These are phyloP conservation scores for Lacerta bilineata DNA, from an alignment of 2,797 vertebrate genomes.

Conservation along the genomic window DNA sequence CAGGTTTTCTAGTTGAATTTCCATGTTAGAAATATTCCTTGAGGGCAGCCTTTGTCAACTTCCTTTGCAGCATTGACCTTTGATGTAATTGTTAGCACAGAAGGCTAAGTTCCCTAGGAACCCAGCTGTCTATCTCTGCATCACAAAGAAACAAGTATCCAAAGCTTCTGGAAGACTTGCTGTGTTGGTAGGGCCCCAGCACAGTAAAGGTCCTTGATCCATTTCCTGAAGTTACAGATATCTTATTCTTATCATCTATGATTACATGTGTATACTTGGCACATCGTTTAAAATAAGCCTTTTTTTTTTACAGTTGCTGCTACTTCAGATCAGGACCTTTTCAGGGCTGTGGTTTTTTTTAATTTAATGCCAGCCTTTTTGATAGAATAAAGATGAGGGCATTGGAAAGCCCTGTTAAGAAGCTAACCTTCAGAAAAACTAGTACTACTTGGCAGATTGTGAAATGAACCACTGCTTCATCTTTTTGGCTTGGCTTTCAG, in stretches of 20 bases:
- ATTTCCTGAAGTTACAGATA: constrained; percentile 40
- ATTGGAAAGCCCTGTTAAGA: not conserved
- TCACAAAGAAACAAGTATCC: not conserved
- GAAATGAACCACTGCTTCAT: not conserved
- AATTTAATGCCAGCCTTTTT: constrained; percentile 26
- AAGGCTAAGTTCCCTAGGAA: constrained; percentile 51
- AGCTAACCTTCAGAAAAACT: constrained; percentile 31
- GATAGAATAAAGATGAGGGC: not conserved
- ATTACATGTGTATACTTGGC: constrained; percentile 38
- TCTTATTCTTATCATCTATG: not conserved
- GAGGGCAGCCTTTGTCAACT: constrained; percentile 47
- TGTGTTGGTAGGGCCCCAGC: constrained; percentile 10
- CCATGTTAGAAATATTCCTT: constrained; percentile 53
- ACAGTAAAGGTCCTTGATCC: not conserved
- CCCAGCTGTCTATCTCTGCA: constrained; percentile 21
- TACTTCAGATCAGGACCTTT: constrained; percentile 19
- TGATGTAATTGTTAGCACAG: constrained; percentile 55
- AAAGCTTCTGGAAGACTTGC: constrained; percentile 35
- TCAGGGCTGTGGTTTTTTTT: not conserved
- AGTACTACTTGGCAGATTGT: constrained; percentile 36
- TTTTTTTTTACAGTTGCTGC: constrained; percentile 9
- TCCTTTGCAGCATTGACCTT: constrained; percentile 49
- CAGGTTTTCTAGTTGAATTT: constrained; percentile 48
- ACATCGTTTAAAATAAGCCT: constrained; percentile 24
- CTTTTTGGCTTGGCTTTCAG: not conserved